Evolutionary conservation across 2,888 invertebrate species (phyloP).

Genomic region (Serrognathus titanus): DNA sequence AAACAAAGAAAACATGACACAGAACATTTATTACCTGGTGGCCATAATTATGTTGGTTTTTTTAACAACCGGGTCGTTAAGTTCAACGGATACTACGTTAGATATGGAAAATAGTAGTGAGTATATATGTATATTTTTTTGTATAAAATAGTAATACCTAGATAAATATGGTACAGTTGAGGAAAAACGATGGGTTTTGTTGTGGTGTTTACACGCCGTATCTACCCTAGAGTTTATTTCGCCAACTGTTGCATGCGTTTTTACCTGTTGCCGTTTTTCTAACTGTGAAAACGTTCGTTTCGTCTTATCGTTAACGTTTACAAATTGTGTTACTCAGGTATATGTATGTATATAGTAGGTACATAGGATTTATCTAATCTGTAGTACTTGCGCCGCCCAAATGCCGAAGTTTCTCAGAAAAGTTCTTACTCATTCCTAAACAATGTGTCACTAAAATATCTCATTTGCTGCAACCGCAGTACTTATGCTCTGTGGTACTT

Average conservation of each 20-base stretch:
- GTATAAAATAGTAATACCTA: background rate
- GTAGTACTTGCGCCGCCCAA: no score
- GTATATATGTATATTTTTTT: slow-evolving; percentile 3
- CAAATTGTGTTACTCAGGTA: no score
- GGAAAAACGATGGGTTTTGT: background rate
- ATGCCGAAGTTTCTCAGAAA: no score
- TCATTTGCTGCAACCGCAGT: no score
- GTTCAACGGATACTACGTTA: background rate
- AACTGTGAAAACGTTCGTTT: no score
- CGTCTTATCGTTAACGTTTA: no score
- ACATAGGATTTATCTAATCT: no score
- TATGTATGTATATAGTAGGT: no score
- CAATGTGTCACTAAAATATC: no score
- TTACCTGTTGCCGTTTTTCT: background rate
- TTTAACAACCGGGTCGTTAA: background rate
- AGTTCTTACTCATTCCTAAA: no score
- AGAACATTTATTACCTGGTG: background rate
- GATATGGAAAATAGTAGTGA: background rate
- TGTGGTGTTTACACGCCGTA: background rate
- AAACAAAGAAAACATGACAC: background rate
- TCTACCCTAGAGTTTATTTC: background rate
- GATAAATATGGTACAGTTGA: slow-evolving; percentile 4
- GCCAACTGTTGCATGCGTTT: background rate
- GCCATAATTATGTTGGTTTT: background rate
- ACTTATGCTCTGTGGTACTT: no score